Evolutionary conservation across 2,797 vertebrate genomes (phyloP).

Genomic region (Capromys pilorides): DNA sequence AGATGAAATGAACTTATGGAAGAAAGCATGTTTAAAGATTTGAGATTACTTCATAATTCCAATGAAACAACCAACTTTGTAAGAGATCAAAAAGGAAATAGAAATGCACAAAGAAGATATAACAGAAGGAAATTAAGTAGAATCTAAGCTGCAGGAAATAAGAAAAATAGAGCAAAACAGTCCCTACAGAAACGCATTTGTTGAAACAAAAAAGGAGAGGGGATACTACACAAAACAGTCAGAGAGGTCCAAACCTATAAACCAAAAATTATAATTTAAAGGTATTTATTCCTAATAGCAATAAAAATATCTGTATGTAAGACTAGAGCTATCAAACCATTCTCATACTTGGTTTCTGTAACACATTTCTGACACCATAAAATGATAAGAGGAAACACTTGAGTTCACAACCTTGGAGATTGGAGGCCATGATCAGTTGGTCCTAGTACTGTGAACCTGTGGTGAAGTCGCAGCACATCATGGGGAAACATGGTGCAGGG

Average conservation of each 20-base stretch:
- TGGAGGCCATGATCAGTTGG: not conserved
- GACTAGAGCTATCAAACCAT: not conserved
- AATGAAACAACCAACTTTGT: not conserved
- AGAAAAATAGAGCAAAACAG: not conserved
- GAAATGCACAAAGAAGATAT: not conserved
- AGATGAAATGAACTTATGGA: not conserved
- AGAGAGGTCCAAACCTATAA: not conserved
- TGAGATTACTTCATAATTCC: not conserved
- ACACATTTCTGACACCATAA: not conserved
- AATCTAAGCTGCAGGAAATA: not conserved
- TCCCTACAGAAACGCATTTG: not conserved
- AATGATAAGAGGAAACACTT: not conserved
- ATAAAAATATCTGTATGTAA: not conserved
- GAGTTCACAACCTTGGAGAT: not conserved
- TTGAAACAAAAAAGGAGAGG: not conserved
- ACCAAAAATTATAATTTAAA: not conserved
- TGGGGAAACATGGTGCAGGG: not conserved
- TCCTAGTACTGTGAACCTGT: not conserved
- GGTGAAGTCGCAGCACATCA: not conserved
- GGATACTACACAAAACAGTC: not conserved
- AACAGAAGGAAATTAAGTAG: not conserved
- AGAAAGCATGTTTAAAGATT: not conserved
- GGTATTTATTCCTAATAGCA: not conserved
- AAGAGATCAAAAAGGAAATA: not conserved
- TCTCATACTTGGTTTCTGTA: not conserved